These are phyloP conservation scores for Solenopsis fugax DNA, from an alignment of 1,140 invertebrate species.

Conservation along the genomic window DNA sequence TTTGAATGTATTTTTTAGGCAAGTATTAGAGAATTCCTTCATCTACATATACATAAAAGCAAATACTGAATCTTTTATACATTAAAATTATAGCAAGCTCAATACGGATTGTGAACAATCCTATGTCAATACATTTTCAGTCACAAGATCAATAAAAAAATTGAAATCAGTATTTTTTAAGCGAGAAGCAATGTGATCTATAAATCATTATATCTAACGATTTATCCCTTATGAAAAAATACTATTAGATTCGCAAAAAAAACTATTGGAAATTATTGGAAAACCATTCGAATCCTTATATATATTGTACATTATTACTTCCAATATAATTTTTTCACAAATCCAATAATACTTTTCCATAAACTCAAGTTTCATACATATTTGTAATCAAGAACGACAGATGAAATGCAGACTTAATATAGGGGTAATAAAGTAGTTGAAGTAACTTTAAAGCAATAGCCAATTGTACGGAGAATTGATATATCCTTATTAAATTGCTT, in stretches of 20 bases:
- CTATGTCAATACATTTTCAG: background rate
- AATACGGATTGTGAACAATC: background rate
- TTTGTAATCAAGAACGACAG: background rate
- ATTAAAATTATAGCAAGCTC: constrained; percentile 26
- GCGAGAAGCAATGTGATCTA: constrained; percentile 25
- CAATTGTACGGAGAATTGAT: background rate
- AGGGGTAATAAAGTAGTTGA: background rate
- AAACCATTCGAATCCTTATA: too few relatives aligned
- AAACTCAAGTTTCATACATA: background rate
- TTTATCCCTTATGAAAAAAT: too few relatives aligned
- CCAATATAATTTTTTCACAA: too few relatives aligned
- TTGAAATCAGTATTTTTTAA: constrained; percentile 22
- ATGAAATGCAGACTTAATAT: constrained; percentile 22
- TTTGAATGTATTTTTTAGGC: background rate
- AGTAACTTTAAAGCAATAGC: background rate
- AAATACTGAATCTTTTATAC: constrained; percentile 14
- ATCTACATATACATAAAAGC: background rate
- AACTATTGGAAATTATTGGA: too few relatives aligned
- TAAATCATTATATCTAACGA: too few relatives aligned
- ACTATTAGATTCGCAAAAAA: too few relatives aligned
- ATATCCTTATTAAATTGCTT: constrained; percentile 7
- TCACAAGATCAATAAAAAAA: background rate
- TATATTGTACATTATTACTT: too few relatives aligned
- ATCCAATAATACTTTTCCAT: too few relatives aligned
- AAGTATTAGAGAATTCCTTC: background rate